Base-by-base conservation (phyloP, 1,140 invertebrate species). In the Orchestia grillus region DNA sequence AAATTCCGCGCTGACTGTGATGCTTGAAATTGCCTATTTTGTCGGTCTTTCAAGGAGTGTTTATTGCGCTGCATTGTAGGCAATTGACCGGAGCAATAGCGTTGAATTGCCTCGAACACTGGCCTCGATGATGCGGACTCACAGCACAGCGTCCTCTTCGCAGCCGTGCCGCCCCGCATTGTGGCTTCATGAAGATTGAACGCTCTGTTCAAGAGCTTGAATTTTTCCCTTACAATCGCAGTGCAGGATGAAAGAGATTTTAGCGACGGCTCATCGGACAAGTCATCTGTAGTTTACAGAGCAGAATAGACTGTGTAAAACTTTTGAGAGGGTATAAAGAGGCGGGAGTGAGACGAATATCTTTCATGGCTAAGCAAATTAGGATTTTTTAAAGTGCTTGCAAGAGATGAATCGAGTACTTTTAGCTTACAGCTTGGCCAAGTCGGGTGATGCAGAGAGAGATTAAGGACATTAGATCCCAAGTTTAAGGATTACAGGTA, bases 31-130 rank as follows among this genome's bases (percentile, higher is more conserved):
- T 44, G 88, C 41, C 44, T 43, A 42, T 91, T 91, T 91, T 42
- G 88, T 42, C 44, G 41, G 88, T 42, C 44, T 44, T 91, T 91
- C 41, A 91, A 36, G 42, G 88, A 91, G 88, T 91, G 88, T 91
- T 91, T 91, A 91, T 91, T 91, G 88, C 88, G 44, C 40, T 88
- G 42, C 87, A 88, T 88, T 42, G 42, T 40, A 42, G 87, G 88
- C 88, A 91, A 91, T 91, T 91, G 88, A 91, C 88, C 28, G 88
- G 41, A 44, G 88, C 88, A 91, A 91, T 91, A 28, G 88, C 41
- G 88, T 44, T 11, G 88, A 91, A 91, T 91, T 91, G 88, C 88
- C 41, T 91, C 88, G 0, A 77, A 77, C 62, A 77, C 28, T 36
- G 28, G 62, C 62, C 62, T 77, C 62, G 62, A 77, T 77, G 62